Evolutionary conservation across 2,113 vertebrate species (phyloP), one percentile per base, ranked within the genome.

Genomic region (Gobiocypris rarus): DNA sequence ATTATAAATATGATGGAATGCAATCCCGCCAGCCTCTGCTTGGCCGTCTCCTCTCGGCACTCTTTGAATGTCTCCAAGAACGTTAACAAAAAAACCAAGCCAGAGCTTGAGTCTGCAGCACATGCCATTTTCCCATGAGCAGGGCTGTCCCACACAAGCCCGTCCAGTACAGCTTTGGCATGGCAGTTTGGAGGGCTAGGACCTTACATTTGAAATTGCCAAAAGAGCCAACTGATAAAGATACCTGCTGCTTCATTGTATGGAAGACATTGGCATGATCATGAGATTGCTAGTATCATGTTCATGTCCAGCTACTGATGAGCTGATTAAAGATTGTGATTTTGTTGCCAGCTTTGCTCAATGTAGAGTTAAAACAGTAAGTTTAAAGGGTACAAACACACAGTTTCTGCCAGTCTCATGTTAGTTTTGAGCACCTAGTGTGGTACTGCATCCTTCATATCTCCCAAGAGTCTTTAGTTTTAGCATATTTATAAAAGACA

Each of bases 1-100:
- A 91, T 92, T 91, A 92, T 90, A 85, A 91, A 92, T 88, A 84
- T 90, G 88, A 91, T 88, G 77, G 89, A 90, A 91, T 88, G 86
- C 84, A 87, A 88, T 83, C 85, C 86, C 82, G 54, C 83, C 86
- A 84, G 86, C 50, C 45, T 84, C 52, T 50, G 56, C 6, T 89
- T 75, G 86, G 85, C 83, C 54, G 28, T 76, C 69, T 87, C 54
- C 78, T 19, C 75, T 82, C 58, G 26, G 86, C 63, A 56, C 70
- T 83, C 82, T 86, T 61, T 88, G 75, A 80, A 50, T 87, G 85
- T 86, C 85, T 90, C 63, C 14, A 56, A 84, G 77, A 81, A 56
- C 56, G 87, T 70, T 61, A 79, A 58, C 67, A 58, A 69, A 78
- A 81, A 48, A n/a, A 22, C 17, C 22, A 48, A 69, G 74, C 81